Percentiles rank a stretch among this genome's conserved stretches.
phyloP scores from a whole-genome alignment of 1,140 invertebrate genomes.

The Phthorimaea operculella region DNA sequence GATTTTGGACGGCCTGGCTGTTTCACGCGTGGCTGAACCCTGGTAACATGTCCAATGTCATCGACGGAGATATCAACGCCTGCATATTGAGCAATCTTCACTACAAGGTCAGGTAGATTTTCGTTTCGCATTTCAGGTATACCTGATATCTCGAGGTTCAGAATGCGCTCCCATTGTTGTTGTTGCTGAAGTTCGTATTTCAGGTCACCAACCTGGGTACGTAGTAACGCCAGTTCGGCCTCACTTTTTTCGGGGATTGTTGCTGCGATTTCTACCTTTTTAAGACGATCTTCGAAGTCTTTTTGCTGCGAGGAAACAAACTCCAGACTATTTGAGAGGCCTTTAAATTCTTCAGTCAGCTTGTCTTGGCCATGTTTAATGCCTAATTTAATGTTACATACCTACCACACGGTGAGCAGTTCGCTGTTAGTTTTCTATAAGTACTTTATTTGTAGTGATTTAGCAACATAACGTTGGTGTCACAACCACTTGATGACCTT shows the following conservation, averaged over 20 bases:
- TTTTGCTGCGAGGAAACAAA: background rate
- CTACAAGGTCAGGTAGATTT: conserved; percentile 8
- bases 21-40: conserved; percentile 8
- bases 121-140: conserved; percentile 12
- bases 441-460: too few species aligned
- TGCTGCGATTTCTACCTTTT: background rate
- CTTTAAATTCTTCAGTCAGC: too few species aligned
- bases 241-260: background rate
- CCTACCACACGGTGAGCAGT: too few species aligned
- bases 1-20: conserved; percentile 11
- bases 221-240: background rate
- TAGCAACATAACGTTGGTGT: too few species aligned
- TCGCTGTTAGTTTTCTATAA: too few species aligned
- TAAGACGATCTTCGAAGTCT: background rate
- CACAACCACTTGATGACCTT: too few species aligned
- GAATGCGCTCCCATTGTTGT: conserved; percentile 6
- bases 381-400: too few species aligned
- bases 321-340: background rate
- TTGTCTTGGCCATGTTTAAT: too few species aligned
- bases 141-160: conserved; percentile 16
- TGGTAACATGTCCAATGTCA: conserved; percentile 13
- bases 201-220: background rate
- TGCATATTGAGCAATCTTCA: conserved; percentile 5
- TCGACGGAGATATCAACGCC: conserved; percentile 6
- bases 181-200: background rate